A percentile compares a stretch with the other conserved stretches of the same genome.
Conservation (phyloP, 2,113 vertebrate species). For the Anarrhichthys ocellatus region DNA sequence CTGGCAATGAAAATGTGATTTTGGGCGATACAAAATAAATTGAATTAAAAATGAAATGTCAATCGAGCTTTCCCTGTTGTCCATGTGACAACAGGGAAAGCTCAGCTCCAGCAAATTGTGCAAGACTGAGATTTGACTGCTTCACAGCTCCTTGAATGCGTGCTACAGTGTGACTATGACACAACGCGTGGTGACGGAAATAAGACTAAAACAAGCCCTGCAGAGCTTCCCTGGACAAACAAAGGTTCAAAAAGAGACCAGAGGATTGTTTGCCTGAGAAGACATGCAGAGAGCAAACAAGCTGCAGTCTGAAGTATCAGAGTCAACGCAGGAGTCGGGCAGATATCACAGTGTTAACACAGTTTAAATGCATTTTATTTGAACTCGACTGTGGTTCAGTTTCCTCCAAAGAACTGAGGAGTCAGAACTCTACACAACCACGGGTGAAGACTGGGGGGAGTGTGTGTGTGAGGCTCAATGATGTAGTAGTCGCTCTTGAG, state of each 20-base stretch:
- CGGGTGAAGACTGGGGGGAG: no score
- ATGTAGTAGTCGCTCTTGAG: background rate
- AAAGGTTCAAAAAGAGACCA: background rate
- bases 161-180: constrained; percentile 10
- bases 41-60: background rate
- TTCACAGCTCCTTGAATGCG: constrained; percentile 14
- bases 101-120: background rate
- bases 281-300: constrained; percentile 21
- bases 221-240: constrained; percentile 35
- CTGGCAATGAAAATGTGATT: background rate
- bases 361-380: background rate
- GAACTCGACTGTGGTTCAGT: background rate
- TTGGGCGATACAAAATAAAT: no score
- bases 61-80: background rate
- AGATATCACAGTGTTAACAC: background rate
- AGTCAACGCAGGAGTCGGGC: background rate
- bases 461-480: background rate
- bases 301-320: constrained; percentile 2
- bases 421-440: background rate
- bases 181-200: background rate
- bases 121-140: background rate
- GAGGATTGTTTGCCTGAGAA: constrained; percentile 7
- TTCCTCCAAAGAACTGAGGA: background rate
- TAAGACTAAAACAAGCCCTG: background rate
- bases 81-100: background rate